phyloP scores from a whole-genome alignment of 2,113 vertebrate genomes.

The Pygoscelis adeliae region DNA sequence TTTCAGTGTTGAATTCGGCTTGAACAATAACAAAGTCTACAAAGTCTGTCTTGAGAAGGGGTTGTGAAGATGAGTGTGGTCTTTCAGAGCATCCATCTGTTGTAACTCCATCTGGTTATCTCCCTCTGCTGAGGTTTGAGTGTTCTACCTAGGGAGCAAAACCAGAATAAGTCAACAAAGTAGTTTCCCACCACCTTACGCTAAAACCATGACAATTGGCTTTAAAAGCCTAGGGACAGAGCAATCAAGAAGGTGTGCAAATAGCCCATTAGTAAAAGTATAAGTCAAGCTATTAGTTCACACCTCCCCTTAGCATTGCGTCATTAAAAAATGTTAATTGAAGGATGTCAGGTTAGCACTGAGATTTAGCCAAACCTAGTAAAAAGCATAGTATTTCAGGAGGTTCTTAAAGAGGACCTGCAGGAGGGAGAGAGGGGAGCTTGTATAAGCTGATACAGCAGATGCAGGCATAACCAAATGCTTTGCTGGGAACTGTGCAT shows the following conservation, averaged over 20 bases:
- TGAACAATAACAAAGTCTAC: background rate
- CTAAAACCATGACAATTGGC: background rate
- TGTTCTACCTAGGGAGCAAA: background rate
- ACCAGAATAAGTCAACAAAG: background rate
- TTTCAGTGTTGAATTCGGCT: background rate
- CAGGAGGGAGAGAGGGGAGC: background rate
- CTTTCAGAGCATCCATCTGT: background rate
- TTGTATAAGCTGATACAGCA: background rate
- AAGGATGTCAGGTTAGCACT: background rate
- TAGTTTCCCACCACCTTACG: background rate
- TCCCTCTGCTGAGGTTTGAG: background rate
- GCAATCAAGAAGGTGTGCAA: background rate
- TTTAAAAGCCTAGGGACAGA: background rate
- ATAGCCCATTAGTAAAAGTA: background rate
- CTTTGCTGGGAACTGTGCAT: conserved; percentile 27
- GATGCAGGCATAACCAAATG: background rate
- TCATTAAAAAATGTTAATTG: background rate
- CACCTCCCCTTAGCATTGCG: background rate
- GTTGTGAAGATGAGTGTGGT: background rate
- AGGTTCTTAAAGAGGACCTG: background rate
- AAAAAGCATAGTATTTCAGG: background rate
- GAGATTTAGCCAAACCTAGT: background rate
- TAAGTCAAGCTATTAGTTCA: background rate
- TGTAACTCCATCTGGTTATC: background rate
- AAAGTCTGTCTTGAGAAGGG: background rate